phyloP scores from a whole-genome alignment of 1,140 invertebrate species.

The Sycophaga agraensis region DNA sequence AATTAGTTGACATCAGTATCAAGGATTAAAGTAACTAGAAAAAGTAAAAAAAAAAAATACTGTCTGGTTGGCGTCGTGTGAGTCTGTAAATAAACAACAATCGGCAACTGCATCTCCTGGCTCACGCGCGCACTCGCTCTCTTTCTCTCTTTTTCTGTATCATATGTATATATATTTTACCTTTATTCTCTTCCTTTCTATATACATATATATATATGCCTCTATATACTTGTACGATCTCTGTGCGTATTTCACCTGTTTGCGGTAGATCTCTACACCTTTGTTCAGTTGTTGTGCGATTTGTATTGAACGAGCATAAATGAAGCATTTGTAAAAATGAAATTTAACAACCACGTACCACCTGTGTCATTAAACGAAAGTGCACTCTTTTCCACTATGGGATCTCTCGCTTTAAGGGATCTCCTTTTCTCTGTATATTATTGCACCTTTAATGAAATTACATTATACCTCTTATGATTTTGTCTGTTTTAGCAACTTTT shows the following conservation, averaged over 20 bases:
- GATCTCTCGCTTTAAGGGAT: neutral
- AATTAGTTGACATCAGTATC: neutral
- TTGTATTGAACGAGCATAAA: too few species aligned
- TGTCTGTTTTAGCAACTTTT: conserved; percentile 48
- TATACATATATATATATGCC: conserved; percentile 22
- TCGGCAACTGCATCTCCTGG: conserved; percentile 15
- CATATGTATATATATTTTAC: too few species aligned
- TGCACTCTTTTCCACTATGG: conserved; percentile 14
- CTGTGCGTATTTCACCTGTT: conserved; percentile 19
- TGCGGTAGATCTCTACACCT: conserved; percentile 7
- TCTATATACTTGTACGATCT: conserved; percentile 19
- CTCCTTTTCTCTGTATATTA: conserved; percentile 13
- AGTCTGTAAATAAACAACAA: neutral
- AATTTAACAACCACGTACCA: too few species aligned
- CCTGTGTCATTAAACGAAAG: conserved; percentile 3
- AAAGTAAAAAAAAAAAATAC: conserved; percentile 5
- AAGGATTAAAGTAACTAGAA: neutral
- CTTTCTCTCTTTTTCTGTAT: conserved; percentile 8
- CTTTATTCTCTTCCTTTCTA: neutral
- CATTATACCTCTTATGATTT: conserved; percentile 40
- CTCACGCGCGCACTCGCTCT: conserved; percentile 9
- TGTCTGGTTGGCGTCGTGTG: conserved; percentile 23
- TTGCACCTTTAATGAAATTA: conserved; percentile 42
- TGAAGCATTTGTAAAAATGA: too few species aligned
- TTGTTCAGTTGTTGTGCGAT: conserved; percentile 4